Conservation (phyloP, 1,140 invertebrate genomes). For the Ephestia elutella region DNA sequence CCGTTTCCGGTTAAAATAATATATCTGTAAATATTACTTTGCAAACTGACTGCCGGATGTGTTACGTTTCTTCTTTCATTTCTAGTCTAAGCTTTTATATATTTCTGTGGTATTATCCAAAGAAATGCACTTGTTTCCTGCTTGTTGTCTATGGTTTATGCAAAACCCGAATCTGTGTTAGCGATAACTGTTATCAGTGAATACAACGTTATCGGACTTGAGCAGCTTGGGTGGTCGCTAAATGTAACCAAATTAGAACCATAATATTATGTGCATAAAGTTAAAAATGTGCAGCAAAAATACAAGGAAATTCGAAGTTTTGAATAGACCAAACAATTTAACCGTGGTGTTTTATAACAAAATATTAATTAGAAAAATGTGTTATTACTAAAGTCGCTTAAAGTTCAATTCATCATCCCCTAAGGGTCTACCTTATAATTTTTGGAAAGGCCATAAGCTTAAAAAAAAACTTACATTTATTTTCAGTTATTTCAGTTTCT, state of each 20-base stretch:
- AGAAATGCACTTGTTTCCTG: neutral
- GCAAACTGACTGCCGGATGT: too few species aligned
- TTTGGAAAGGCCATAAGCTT: too few species aligned
- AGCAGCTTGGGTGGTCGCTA: neutral
- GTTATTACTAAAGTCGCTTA: too few species aligned
- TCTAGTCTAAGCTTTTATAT: too few species aligned
- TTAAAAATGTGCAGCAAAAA: neutral
- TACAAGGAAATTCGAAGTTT: neutral
- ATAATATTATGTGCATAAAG: neutral
- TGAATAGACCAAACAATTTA: neutral
- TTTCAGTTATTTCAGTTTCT: too few species aligned
- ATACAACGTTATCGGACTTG: neutral
- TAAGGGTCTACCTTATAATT: too few species aligned
- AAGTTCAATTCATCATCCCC: too few species aligned
- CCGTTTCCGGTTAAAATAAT: too few species aligned
- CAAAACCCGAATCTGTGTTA: conserved; percentile 9
- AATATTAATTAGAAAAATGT: neutral
- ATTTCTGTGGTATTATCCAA: too few species aligned
- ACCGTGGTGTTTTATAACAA: neutral
- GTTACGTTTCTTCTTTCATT: too few species aligned
- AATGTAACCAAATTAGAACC: neutral
- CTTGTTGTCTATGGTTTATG: conserved; percentile 1
- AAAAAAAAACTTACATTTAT: too few species aligned
- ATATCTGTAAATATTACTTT: too few species aligned
- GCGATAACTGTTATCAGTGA: conserved; percentile 8